phyloP scores from a whole-genome alignment of 2,797 vertebrate genomes.

The Toxotes lorentzi region DNA sequence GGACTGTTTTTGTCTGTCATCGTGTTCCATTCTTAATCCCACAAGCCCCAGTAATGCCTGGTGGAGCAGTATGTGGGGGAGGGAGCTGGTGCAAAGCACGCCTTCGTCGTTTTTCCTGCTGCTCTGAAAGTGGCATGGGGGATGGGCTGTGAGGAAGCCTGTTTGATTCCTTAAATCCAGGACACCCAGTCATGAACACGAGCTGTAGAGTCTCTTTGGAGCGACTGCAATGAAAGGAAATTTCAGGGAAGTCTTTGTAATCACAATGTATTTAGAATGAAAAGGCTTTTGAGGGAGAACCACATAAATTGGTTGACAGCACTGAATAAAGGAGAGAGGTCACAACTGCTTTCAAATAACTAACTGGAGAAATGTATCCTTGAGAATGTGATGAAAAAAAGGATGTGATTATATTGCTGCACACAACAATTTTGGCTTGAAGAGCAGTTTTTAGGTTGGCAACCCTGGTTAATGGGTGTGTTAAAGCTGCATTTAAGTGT shows the following conservation, averaged over 20 bases:
- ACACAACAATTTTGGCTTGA: slow-evolving; percentile 19
- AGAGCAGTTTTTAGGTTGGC: slow-evolving; percentile 16
- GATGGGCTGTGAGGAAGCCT: slow-evolving; percentile 77
- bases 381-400: slow-evolving; percentile 30
- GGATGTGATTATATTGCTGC: slow-evolving; percentile 10
- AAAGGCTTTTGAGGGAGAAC: slow-evolving; percentile 49
- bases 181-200: slow-evolving; percentile 73
- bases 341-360: slow-evolving; percentile 49
- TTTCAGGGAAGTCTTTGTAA: slow-evolving; percentile 64
- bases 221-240: slow-evolving; percentile 57
- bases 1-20: slow-evolving; percentile 86
- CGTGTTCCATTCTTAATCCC: slow-evolving; percentile 86
- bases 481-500: not conserved
- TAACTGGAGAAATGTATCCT: slow-evolving; percentile 46
- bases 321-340: slow-evolving; percentile 57
- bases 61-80: slow-evolving; percentile 77
- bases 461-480: slow-evolving; percentile 9
- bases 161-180: slow-evolving; percentile 82
- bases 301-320: slow-evolving; percentile 49
- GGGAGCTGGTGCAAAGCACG: slow-evolving; percentile 78
- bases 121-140: slow-evolving; percentile 79
- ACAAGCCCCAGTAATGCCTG: slow-evolving; percentile 82
- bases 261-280: slow-evolving; percentile 59
- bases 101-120: slow-evolving; percentile 79
- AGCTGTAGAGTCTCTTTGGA: slow-evolving; percentile 58